Conservation (phyloP, 2,113 vertebrate genomes). For the Suricata suricatta region DNA sequence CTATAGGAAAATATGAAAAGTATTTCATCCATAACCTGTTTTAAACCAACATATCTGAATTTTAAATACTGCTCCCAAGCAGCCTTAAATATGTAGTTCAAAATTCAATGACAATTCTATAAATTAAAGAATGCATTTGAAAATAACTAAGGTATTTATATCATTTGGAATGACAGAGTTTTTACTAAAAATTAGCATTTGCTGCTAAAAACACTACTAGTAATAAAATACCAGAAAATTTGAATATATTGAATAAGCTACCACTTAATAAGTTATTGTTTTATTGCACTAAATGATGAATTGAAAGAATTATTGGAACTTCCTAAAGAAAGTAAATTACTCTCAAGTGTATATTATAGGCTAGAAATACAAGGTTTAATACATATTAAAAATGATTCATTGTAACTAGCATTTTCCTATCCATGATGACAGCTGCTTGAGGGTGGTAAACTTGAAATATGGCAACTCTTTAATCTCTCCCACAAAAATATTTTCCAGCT, state of each 20-base stretch:
- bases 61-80: not conserved
- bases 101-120: not conserved
- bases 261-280: constrained; percentile 15
- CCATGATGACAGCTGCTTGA: not conserved
- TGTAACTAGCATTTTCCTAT: not conserved
- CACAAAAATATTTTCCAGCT: not conserved
- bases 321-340: constrained; percentile 33
- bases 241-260: not conserved
- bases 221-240: constrained; percentile 33
- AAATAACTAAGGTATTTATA: not conserved
- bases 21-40: not conserved
- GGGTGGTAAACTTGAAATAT: not conserved
- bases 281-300: not conserved
- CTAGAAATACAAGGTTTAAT: not conserved
- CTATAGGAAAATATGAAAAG: not conserved
- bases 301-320: constrained; percentile 18
- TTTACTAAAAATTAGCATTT: not conserved
- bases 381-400: not conserved
- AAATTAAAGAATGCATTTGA: not conserved
- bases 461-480: not conserved
- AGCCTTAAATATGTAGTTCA: not conserved
- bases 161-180: not conserved
- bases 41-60: not conserved
- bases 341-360: not conserved
- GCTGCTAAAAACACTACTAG: not conserved